Evolutionary conservation across 92 coral and sea anemone genomes (phyloP), one percentile per base, ranked within the genome.

Genomic region (Blastomussa wellsi): DNA sequence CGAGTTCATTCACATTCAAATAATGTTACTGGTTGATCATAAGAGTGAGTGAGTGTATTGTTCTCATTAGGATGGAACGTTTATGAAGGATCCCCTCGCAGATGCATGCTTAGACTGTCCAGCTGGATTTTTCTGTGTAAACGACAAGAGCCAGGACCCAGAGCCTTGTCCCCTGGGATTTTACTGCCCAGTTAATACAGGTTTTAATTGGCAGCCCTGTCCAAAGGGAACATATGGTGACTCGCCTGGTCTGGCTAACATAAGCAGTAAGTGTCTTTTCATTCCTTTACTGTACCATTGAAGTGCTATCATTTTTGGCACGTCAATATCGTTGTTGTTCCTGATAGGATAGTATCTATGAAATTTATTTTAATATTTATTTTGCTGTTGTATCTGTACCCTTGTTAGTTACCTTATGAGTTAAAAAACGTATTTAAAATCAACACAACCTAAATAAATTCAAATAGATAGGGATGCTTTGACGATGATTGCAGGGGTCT

Each of bases 91-190:
- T 28, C 92, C 91, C 31, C 94, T 94, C 29, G 98, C 98, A 19
- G 93, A 92, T 59, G 85, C 87, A 38, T 96, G 99, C 75, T 83
- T 92, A 49, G 90, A 86, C 79, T 96, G 99, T 72, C 99, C 99
- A 2, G 93, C 93, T 67, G 98, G 99, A n/a, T 96, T 87, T 82
- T 96, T 74, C 83, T 96, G 99, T 84, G 99, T 96, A 44, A 86
- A 95, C 55, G 99, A 96, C 60, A 96, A 96, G 84, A 96, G 99
- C 77, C 94, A 91, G 81, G 97, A 96, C 82, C 99, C 99, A 28
- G 86, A 75, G 28, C 95, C 98, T 16, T 96, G 99, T 83, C 99
- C 99, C 24, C 88, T 53, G n/a, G 99, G 99, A 28, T 96, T 90
- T 74, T 96, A 94, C 84, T 96, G 99, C 72, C 90, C 95, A 12